phyloP scores from a whole-genome alignment of 1,140 invertebrate species.

The Temnothorax nylanderi region DNA sequence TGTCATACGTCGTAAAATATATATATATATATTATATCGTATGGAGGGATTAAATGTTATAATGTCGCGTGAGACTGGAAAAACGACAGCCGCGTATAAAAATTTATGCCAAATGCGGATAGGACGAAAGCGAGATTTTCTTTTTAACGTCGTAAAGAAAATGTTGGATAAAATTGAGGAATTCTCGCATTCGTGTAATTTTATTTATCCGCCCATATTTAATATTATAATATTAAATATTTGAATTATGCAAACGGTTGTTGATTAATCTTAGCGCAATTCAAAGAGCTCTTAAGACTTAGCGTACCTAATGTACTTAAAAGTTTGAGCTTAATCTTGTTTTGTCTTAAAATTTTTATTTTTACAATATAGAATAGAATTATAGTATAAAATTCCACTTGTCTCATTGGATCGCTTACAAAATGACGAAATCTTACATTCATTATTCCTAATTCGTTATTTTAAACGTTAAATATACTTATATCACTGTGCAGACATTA shows the following conservation, averaged over 20 bases:
- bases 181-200: constrained; percentile 30
- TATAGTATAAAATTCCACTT: constrained; percentile 70
- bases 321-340: constrained; percentile 56
- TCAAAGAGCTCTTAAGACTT: constrained; percentile 62
- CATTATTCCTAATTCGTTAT: constrained; percentile 60
- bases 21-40: constrained; percentile 74
- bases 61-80: constrained; percentile 72
- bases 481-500: constrained; percentile 62
- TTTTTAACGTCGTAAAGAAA: background rate
- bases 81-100: constrained; percentile 62
- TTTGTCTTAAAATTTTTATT: constrained; percentile 63
- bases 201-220: constrained; percentile 10
- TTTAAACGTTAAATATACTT: constrained; percentile 70
- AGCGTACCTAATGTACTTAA: constrained; percentile 53
- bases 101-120: constrained; percentile 36
- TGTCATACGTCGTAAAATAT: constrained; percentile 79
- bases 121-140: constrained; percentile 16
- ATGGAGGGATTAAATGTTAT: constrained; percentile 81
- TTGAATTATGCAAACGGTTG: constrained; percentile 45
- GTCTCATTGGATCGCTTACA: constrained; percentile 61
- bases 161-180: background rate
- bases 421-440: constrained; percentile 60
- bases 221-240: constrained; percentile 17
- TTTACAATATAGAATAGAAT: constrained; percentile 66
- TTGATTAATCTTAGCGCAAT: constrained; percentile 55